Evolutionary conservation across 2,797 vertebrate genomes (phyloP).

Genomic region (Silurus lanzhouensis): DNA sequence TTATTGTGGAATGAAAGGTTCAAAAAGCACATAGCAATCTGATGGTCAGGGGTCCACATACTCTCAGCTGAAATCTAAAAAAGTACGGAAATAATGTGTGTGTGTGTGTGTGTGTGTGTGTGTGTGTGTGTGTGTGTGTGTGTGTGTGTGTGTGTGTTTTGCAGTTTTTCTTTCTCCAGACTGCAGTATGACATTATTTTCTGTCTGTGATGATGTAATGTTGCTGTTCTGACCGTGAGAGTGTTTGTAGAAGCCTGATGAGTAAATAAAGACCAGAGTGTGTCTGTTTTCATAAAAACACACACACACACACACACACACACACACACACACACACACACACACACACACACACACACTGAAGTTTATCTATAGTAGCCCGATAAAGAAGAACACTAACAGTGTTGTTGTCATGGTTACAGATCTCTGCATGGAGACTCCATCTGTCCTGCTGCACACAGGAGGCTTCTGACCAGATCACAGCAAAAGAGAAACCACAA

Average conservation of each 20-base stretch:
- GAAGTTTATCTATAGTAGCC: background rate
- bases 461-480: background rate
- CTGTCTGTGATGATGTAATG: conserved; percentile 20
- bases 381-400: background rate
- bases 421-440: conserved; percentile 10
- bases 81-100: background rate
- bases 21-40: too few relatives aligned
- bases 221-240: background rate
- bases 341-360: too few relatives aligned
- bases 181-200: conserved; percentile 24
- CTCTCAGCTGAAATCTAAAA: too few relatives aligned
- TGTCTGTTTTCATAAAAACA: background rate
- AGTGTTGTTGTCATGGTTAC: conserved; percentile 41
- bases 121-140: background rate
- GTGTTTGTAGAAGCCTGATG: background rate
- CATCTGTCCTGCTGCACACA: background rate
- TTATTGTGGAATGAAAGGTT: too few relatives aligned
- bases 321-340: too few relatives aligned
- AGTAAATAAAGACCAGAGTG: conserved; percentile 12
- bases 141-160: background rate
- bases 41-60: too few relatives aligned
- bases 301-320: too few relatives aligned
- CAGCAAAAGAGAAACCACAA: background rate
- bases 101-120: background rate
- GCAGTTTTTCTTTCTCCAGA: background rate